Percentiles rank a stretch among this genome's conserved stretches.
phyloP scores from a whole-genome alignment of 2,888 invertebrate genomes.

The Stomorhina lunata region DNA sequence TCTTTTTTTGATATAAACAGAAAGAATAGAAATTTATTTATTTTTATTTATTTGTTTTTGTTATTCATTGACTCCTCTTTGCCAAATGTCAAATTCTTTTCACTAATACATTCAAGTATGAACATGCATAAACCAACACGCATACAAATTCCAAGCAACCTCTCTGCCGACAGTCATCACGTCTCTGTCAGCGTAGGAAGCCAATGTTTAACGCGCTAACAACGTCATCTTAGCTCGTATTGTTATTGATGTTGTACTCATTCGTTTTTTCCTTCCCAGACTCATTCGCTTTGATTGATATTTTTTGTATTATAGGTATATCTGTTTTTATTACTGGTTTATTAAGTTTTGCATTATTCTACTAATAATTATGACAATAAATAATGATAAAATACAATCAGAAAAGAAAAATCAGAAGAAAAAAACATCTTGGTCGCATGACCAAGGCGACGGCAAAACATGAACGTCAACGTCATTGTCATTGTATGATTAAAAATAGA shows the following conservation, averaged over 20 bases:
- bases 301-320: background rate
- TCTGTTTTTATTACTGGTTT: background rate
- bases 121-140: background rate
- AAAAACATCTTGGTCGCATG: conserved; percentile 17
- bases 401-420: conserved; percentile 1
- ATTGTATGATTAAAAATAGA: conserved; percentile 26
- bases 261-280: background rate
- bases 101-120: conserved; percentile 4
- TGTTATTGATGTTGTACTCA: background rate
- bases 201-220: conserved; percentile 16
- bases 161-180: background rate
- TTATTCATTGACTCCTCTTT: conserved; percentile 29
- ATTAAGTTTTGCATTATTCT: background rate
- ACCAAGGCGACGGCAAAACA: conserved; percentile 11
- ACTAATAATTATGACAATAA: background rate
- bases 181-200: conserved; percentile 18
- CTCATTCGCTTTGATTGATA: background rate
- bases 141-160: background rate
- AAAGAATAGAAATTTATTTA: conserved; percentile 9
- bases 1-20: conserved; percentile 10
- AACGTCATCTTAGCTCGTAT: conserved; percentile 22
- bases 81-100: conserved; percentile 47
- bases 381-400: background rate
- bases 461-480: background rate
- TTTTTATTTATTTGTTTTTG: conserved; percentile 29